Base-by-base conservation (phyloP, 2,888 invertebrate species). In the Sminthurides aquaticus region DNA sequence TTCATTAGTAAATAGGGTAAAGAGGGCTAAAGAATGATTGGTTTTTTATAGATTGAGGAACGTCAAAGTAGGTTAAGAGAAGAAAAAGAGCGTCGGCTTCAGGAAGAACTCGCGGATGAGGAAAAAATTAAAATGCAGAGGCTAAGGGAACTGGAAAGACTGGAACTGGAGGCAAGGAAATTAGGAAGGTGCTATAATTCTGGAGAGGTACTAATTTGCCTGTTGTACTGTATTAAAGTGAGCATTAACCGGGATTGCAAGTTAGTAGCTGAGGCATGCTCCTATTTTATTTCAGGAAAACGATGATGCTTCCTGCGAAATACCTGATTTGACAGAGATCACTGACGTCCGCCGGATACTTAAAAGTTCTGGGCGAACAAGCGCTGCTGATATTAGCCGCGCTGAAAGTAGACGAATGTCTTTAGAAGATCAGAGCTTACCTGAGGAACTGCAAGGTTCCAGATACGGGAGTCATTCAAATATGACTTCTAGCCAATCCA, bases 41-140 rank as follows among this genome's bases (percentile, higher is more conserved):
- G n/a, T n/a, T n/a, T 59, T 8, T 56, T 62, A 2, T 76, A 94
- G 78, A 81, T 94, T 61, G 88, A 90, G 77, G 93, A 93, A 76
- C 84, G 88, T 55, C 90, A 92, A 76, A 82, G 85, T 75, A 81
- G 84, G 61, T 84, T 88, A 18, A 85, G 85, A 75, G 87, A 88
- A 78, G 93, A 94, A 77, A 83, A 85, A 70, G 89, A 90, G 76
- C 82, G 82, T 61, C 84, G 85, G 71, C 79, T 87, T 69, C 83
- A 82, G 75, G 91, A 93, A 78, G 94, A 95, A 78, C 82, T 84
- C 71, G 82, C 88, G 71, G 92, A 92, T 78, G 92, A 93, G 76
- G 82, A 86, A 69, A 82, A 90, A 67, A 83, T 93, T 67, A 84
- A 84, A 70, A 82, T 85, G 54, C 90, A 93, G 76, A 84, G 87